Conservation (phyloP, 2,113 vertebrate genomes). For the Rhineura floridana region DNA sequence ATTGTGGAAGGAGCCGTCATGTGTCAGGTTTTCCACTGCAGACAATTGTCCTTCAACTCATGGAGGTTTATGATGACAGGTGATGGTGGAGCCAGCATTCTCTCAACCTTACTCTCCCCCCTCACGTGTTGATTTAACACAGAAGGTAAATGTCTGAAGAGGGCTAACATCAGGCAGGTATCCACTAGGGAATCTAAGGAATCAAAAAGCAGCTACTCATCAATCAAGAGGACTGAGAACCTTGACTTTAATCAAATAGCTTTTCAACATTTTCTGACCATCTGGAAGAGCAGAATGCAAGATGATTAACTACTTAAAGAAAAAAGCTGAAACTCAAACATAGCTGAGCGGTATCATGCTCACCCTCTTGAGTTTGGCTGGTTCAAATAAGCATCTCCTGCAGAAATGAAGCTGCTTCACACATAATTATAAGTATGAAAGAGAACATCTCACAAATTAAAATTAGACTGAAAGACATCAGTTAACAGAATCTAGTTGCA, state of each 20-base stretch:
- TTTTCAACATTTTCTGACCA: background rate
- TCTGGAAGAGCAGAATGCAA: background rate
- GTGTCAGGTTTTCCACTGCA: too few species aligned
- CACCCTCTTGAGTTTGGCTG: background rate
- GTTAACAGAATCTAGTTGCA: too few species aligned
- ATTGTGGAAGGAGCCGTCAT: too few species aligned
- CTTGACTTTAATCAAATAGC: background rate
- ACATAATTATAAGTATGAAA: too few species aligned
- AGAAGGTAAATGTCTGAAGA: too few species aligned
- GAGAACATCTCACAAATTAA: background rate
- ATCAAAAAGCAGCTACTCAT: background rate
- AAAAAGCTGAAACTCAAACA: background rate
- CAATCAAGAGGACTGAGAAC: background rate
- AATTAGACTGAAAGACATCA: background rate
- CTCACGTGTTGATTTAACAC: background rate
- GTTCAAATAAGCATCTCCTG: background rate
- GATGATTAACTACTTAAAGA: background rate
- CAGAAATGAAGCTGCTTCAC: background rate
- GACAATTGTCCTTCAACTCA: too few species aligned
- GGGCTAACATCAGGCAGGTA: background rate
- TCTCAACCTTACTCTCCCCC: too few species aligned
- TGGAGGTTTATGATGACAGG: too few species aligned
- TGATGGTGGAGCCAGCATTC: too few species aligned
- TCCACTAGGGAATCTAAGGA: background rate
- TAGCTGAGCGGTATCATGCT: background rate